Percentiles rank a stretch among this genome's conserved stretches.
Evolutionary conservation across 2,113 vertebrate genomes (phyloP).

Genomic region (Bungarus multicinctus): DNA sequence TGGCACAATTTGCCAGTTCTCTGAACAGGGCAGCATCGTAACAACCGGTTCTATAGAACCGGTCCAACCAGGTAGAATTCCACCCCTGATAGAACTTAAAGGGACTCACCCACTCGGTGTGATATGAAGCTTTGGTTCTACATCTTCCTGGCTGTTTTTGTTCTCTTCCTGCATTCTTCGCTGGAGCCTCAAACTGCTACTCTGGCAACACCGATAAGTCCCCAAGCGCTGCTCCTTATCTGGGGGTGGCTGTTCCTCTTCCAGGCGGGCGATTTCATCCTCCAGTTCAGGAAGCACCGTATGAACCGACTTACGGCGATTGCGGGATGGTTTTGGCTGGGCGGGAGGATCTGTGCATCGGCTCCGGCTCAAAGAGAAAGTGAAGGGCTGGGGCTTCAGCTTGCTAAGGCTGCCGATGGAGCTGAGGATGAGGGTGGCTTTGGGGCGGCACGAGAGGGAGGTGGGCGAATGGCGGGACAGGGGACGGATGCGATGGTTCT

Average conservation of each 20-base stretch:
- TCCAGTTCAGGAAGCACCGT: constrained; percentile 79
- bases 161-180: constrained; percentile 28
- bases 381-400: constrained; percentile 51
- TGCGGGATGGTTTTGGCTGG: constrained; percentile 55
- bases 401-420: constrained; percentile 92
- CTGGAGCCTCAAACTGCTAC: constrained; percentile 6
- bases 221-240: background rate
- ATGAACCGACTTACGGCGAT: constrained; percentile 34
- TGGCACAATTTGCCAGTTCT: no score
- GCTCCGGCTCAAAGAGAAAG: constrained; percentile 42
- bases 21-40: no score
- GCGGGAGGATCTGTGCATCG: constrained; percentile 61
- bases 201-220: background rate
- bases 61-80: no score
- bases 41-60: no score
- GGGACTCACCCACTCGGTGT: constrained; percentile 57
- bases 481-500: constrained; percentile 69
- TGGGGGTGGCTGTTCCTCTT: constrained; percentile 47
- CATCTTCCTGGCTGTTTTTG: constrained; percentile 48
- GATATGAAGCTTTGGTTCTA: constrained; percentile 23
- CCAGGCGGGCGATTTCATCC: constrained; percentile 73
- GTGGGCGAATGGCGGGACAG: constrained; percentile 64
- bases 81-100: background rate
- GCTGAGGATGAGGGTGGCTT: constrained; percentile 85
- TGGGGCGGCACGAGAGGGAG: constrained; percentile 60